phyloP scores from a whole-genome alignment of 2,888 invertebrate genomes.

The Mayetiola destructor region DNA sequence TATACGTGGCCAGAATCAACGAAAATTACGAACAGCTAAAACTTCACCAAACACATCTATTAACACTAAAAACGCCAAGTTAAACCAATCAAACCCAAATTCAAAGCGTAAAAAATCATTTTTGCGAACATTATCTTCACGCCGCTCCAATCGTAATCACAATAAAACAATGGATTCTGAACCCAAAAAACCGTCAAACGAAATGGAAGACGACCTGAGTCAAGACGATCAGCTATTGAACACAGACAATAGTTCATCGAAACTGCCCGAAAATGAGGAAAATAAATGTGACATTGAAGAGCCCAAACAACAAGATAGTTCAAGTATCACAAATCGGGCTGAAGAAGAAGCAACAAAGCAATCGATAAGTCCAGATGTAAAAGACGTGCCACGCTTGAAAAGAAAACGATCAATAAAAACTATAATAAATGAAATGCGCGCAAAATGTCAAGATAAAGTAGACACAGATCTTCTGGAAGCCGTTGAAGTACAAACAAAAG shows the following conservation, averaged over 20 bases:
- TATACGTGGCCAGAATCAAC: constrained; percentile 7
- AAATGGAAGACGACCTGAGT: no score
- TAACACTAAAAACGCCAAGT: not conserved
- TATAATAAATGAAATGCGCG: not conserved
- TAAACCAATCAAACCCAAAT: constrained; percentile 1
- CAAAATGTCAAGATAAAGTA: constrained; percentile 10
- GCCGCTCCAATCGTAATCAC: not conserved
- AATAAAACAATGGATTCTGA: not conserved
- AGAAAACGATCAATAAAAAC: constrained; percentile 2
- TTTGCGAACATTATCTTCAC: not conserved
- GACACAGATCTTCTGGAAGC: not conserved
- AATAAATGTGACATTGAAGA: not conserved
- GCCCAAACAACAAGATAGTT: not conserved
- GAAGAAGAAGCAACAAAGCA: no score
- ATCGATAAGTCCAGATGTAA: no score
- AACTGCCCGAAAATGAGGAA: no score
- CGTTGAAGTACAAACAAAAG: not conserved
- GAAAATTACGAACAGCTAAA: constrained; percentile 8
- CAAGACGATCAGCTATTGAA: no score
- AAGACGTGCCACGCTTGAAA: not conserved
- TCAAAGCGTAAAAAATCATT: not conserved
- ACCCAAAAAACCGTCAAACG: no score
- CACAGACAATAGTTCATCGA: no score
- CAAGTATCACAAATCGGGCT: not conserved
- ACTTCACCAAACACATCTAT: not conserved